Percentiles rank a stretch among this genome's conserved stretches.
phyloP scores from a whole-genome alignment of 2,888 invertebrate genomes.

The Polymixis flavicincta region DNA sequence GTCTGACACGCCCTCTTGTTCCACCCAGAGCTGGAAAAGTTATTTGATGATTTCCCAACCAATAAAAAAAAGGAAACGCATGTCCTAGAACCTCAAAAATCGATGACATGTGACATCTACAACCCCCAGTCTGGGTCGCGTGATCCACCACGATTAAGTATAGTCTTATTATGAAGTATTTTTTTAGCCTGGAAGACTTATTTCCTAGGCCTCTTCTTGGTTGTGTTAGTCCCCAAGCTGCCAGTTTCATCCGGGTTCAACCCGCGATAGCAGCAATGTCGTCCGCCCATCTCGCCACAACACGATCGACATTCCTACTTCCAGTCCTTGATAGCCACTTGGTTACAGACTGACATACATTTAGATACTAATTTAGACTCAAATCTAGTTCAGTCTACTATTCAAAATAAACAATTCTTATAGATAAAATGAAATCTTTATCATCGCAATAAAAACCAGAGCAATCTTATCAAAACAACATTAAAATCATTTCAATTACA shows the following conservation, averaged over 20 bases:
- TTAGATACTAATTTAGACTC: not conserved
- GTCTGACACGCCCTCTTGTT: no score
- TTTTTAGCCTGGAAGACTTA: not conserved
- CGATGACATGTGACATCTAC: no score
- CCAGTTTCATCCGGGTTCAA: not conserved
- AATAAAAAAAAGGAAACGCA: no score
- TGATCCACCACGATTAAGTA: no score
- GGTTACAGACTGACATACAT: not conserved
- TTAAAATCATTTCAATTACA: slow-evolving; percentile 48
- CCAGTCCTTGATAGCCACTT: not conserved
- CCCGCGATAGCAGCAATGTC: not conserved
- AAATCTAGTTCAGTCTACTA: not conserved
- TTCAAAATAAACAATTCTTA: not conserved
- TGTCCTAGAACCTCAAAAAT: no score
- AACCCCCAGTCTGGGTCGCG: no score
- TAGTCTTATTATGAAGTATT: no score
- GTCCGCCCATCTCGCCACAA: not conserved
- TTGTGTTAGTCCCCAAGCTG: not conserved
- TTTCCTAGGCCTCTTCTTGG: not conserved
- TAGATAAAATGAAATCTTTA: slow-evolving; percentile 34
- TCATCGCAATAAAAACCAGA: slow-evolving; percentile 33
- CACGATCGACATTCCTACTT: not conserved
- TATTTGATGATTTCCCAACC: no score
- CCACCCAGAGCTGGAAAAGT: no score
- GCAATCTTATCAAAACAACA: slow-evolving; percentile 25